Evolutionary conservation across 1,140 invertebrate genomes (phyloP), one percentile per base, ranked within the genome.

Genomic region (Homalodisca vitripennis): DNA sequence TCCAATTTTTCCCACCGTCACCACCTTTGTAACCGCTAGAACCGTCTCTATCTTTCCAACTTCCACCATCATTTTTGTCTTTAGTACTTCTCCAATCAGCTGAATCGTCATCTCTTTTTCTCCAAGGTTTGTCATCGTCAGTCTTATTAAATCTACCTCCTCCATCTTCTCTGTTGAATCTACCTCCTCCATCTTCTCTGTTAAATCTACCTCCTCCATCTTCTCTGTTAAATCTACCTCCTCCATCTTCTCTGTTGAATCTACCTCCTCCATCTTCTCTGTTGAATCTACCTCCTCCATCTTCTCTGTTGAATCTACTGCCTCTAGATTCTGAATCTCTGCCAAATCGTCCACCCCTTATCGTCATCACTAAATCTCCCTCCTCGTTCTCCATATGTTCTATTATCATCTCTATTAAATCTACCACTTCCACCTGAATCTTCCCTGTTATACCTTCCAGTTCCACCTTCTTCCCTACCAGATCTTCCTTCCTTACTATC

Each of bases 81-180:
- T 26, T 55, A 62, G n/a, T 29, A 62, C 10, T 26, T 68, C 48
- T 46, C 55, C 41, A 62, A 48, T 46, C 62, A 57, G 73, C 31
- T 71, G 69, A 31, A 26, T 71, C 48, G 32, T 46, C 73, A 13
- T 71, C 73, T 1, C 73, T 71, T 72, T 57, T 73, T 24, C 41
- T 66, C 20, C 32, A 46, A 2, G 32, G 14, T 47, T 24, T 51
- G 46, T 22, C 53, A 73, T 29, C 71, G 69, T 65, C 72, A 24
- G 67, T 67, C 66, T 73, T 73, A 3, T 70, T 68, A 12, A 30
- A 65, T 24, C 66, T 57, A 48, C 75, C 70, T n/a, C 46, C 57
- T 74, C 66, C 71, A 26, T 0, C 75, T 74, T 14, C 53, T 63
- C 30, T 71, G 73, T 12, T 69, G 48, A 64, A 64, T 31, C 30